phyloP scores from a whole-genome alignment of 1,140 invertebrate species.

The Drosophila pandora region DNA sequence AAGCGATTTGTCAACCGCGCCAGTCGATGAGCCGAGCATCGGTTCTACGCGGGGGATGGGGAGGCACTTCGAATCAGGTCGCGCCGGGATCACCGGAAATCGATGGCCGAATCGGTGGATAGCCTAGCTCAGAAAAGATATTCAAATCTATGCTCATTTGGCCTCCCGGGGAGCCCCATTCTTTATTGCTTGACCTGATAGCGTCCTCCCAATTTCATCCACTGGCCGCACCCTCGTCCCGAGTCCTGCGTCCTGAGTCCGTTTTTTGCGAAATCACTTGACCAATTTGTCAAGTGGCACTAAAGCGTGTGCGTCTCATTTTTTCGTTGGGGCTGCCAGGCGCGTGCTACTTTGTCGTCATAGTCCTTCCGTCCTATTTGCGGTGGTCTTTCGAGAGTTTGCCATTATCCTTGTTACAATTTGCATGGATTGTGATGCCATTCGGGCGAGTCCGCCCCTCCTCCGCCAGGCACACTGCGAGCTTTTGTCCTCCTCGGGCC shows the following conservation, averaged over 20 bases:
- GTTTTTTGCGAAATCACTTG: slow-evolving; percentile 80
- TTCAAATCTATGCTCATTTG: neutral
- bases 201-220: neutral
- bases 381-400: slow-evolving; percentile 76
- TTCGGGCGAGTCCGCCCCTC: slow-evolving; percentile 1
- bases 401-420: slow-evolving; percentile 78
- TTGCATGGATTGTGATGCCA: slow-evolving; percentile 76
- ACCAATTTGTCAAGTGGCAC: slow-evolving; percentile 82
- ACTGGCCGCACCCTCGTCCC: neutral
- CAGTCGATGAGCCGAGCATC: no score
- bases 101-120: no score
- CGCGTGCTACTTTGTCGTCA: slow-evolving; percentile 40
- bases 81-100: neutral
- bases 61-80: neutral
- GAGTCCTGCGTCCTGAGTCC: neutral
- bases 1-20: no score
- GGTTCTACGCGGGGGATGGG: no score
- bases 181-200: slow-evolving; percentile 37
- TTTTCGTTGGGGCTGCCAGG: slow-evolving; percentile 44
- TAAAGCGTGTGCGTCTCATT: slow-evolving; percentile 67
- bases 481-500: neutral
- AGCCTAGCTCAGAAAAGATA: neutral
- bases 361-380: slow-evolving; percentile 52
- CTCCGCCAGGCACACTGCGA: neutral
- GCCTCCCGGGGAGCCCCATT: neutral